Evolutionary conservation across 2,888 invertebrate genomes (phyloP).

Genomic region (Tholera decimalis): DNA sequence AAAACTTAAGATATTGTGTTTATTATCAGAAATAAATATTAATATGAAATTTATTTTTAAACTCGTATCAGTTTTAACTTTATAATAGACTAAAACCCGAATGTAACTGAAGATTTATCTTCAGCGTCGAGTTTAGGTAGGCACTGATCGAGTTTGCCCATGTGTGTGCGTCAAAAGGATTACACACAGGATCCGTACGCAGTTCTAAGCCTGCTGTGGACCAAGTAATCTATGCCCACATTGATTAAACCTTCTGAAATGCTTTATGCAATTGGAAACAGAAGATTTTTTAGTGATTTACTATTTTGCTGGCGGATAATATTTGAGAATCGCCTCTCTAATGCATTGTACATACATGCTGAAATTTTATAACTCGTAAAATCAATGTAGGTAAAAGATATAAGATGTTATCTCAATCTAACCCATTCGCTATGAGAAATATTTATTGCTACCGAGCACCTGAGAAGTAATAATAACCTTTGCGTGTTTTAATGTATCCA

Average conservation of each 20-base stretch:
- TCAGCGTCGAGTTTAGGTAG: neutral
- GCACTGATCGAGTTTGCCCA: conserved; percentile 1
- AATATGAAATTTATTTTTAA: no score
- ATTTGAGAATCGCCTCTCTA: neutral
- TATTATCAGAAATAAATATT: no score
- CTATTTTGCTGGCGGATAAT: neutral
- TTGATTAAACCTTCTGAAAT: conserved; percentile 24
- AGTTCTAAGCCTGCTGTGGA: conserved; percentile 25
- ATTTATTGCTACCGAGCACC: no score
- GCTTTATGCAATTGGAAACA: neutral
- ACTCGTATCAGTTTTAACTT: no score
- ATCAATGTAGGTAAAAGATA: neutral
- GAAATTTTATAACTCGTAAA: neutral
- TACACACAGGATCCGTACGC: conserved; percentile 3
- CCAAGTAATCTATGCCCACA: conserved; percentile 22
- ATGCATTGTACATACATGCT: neutral
- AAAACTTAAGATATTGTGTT: no score
- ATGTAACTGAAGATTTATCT: no score
- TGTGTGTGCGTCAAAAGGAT: conserved; percentile 10
- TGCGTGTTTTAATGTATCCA: no score
- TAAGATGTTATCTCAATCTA: neutral
- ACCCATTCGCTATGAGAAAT: no score
- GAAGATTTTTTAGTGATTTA: neutral
- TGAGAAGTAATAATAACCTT: no score
- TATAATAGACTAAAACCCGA: no score